Base-by-base conservation (phyloP, 2,113 vertebrate genomes). In the Neoarius graeffei region DNA sequence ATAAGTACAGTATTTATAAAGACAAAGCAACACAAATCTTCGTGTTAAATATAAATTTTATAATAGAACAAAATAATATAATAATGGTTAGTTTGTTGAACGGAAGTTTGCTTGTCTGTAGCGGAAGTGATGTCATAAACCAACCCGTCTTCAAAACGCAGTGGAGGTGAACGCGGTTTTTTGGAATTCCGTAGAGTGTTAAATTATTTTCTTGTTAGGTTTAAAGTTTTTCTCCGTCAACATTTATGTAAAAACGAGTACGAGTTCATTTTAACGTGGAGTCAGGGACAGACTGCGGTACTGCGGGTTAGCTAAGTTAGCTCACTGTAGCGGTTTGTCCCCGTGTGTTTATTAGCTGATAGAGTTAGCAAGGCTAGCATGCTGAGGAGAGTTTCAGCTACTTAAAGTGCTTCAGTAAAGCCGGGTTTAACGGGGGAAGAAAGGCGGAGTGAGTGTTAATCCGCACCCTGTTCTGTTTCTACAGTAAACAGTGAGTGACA, bases 131-230 rank as follows among this genome's bases (percentile, higher is more conserved):
- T 73, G 27, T 52, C 30, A 77, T 3, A 52, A n/a, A 0, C 4
- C 23, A 14, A 54, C 48, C 35, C 10, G 17, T 48, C 42, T 74
- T 74, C 23, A 48, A 27, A 4, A 1, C 56, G 19, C 1, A 77
- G 73, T 20, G 66, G 27, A 89, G 90, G 76, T 69, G 0, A 91
- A 85, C 90, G 91, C 92, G 91, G 88, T 90, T 87, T 7, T 79
- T 84, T 86, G 64, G 48, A 69, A 88, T 85, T 74, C 0, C 57
- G 0, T 14, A 17, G 14, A 4, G 56, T 81, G 84, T 86, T 59
- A 1, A 25, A 0, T 0, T n/a, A 5, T 69, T 35, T n/a, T 8
- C 3, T 0, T 52, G 15, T 0, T 59, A 10, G 0, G 14, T n/a
- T 83, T 19, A 5, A 35, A 27, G 4, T 0, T 15, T 54, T 60